Evolutionary conservation across 2,888 invertebrate species (phyloP).

Genomic region (Ectemnius cavifrons): DNA sequence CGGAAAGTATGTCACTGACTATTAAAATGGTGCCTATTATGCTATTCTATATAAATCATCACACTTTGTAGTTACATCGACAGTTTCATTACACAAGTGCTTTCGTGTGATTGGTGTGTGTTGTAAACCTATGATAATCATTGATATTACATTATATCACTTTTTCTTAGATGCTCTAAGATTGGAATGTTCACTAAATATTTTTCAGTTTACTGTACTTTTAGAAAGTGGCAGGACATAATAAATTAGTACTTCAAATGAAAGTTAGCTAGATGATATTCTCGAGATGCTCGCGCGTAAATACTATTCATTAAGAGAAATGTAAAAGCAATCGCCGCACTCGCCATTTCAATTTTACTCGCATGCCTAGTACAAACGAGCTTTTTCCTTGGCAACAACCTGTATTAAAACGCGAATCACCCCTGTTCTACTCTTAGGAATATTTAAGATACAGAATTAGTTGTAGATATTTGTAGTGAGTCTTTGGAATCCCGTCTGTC

Average conservation of each 20-base stretch:
- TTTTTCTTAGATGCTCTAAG: slow-evolving; percentile 35
- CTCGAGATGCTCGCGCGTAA: slow-evolving; percentile 34
- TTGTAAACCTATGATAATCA: slow-evolving; percentile 3
- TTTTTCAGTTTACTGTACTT: slow-evolving; percentile 32
- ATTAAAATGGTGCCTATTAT: slow-evolving; percentile 11
- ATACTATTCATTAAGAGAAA: slow-evolving; percentile 33
- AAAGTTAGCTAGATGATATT: slow-evolving; percentile 22
- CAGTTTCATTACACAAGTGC: background rate
- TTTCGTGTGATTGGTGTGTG: slow-evolving; percentile 5
- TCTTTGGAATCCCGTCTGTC: slow-evolving; percentile 67
- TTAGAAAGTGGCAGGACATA: slow-evolving; percentile 43
- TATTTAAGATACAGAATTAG: slow-evolving; percentile 46
- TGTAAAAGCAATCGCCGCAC: slow-evolving; percentile 38
- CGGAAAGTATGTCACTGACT: background rate
- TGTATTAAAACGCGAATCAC: slow-evolving; percentile 33
- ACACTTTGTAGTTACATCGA: slow-evolving; percentile 4
- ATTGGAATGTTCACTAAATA: slow-evolving; percentile 54
- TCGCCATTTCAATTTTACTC: no score
- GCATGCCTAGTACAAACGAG: no score
- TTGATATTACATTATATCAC: slow-evolving; percentile 20
- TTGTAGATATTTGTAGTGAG: slow-evolving; percentile 53
- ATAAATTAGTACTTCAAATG: slow-evolving; percentile 46
- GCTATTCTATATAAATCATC: slow-evolving; percentile 28
- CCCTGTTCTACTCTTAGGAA: slow-evolving; percentile 11
- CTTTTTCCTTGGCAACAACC: no score